Base-by-base conservation (phyloP, 2,888 invertebrate species). In the Lasioglossum lativentre region DNA sequence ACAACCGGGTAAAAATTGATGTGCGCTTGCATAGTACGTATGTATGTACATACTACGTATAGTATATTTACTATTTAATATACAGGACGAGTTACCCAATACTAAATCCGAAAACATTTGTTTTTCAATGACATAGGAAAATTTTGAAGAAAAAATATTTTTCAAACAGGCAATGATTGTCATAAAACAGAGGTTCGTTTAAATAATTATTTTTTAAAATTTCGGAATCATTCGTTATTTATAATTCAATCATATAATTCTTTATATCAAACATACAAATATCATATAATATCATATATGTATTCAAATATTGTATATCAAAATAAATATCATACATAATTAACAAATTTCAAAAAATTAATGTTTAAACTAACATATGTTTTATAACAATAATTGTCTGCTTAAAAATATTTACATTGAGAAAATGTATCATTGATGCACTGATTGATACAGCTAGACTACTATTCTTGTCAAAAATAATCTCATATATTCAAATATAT, bases 1-100 rank as follows among this genome's bases (percentile, higher is more conserved):
- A 66, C 27, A 38, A 38, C 80, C 19, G 4, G 19, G 30, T 12
- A 47, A 59, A 72, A 71, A 80, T 59, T 71, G 34, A 27, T 30
- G 14, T 80, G 45, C 8, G 27, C 16, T 4, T 70, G 70, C 14
- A 70, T 19, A 70, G 16, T 23, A n/a, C n/a, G n/a, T n/a, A n/a
- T n/a, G n/a, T n/a, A 45, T 56, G 6, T 30, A 68, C 5, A 4
- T 56, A n/a, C n/a, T 16, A 63, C 30, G 27, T 30, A 59, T 30
- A 59, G 59, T 30, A 27, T 23, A 52, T 19, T 30, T 30, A 30
- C n/a, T n/a, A n/a, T n/a, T 27, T 8, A 27, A 30, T 63, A 30
- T 63, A 19, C 30, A 27, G 30, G 16, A 6, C 19, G 30, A 63
- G 0, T 6, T 63, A 30, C 16, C 30, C 0, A 63, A 30, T 5